Conservation (phyloP, 2,888 invertebrate species). For the Sminthurides aquaticus region DNA sequence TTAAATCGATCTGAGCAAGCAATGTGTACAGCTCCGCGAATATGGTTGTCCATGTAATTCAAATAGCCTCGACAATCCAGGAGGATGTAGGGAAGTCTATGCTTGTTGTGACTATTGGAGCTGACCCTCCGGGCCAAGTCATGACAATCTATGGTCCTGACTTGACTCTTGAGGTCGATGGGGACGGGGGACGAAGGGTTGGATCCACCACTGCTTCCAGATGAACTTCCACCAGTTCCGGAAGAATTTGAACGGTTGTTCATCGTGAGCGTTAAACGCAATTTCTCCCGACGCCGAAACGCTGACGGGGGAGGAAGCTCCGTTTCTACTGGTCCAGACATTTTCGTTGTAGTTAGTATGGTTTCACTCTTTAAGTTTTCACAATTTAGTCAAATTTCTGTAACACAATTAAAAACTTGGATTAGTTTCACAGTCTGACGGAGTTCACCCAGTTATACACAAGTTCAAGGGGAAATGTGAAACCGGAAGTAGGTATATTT, state of each 20-base stretch:
- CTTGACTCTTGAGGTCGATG: constrained; percentile 45
- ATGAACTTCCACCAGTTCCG: constrained; percentile 6
- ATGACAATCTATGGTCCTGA: constrained; percentile 52
- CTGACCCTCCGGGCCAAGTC: constrained; percentile 49
- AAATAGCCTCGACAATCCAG: constrained; percentile 64
- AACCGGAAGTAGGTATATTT: too few species aligned
- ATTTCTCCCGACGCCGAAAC: constrained; percentile 38
- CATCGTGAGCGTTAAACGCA: constrained; percentile 34
- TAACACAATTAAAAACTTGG: not conserved
- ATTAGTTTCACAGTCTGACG: not conserved
- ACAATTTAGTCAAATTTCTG: not conserved
- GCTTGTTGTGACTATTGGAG: constrained; percentile 30
- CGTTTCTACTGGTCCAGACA: constrained; percentile 43
- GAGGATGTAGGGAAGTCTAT: constrained; percentile 49
- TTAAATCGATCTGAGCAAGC: constrained; percentile 65
- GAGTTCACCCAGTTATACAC: too few species aligned
- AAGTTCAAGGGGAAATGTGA: too few species aligned
- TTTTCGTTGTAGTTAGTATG: not conserved
- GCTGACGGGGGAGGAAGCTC: constrained; percentile 38
- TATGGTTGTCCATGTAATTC: constrained; percentile 62
- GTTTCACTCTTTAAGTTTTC: not conserved
- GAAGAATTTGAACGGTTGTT: not conserved
- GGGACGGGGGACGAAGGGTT: constrained; percentile 11
- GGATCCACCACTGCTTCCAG: not conserved
- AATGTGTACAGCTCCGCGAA: constrained; percentile 61